phyloP scores from a whole-genome alignment of 2,113 vertebrate genomes.

The Sorex fumeus region DNA sequence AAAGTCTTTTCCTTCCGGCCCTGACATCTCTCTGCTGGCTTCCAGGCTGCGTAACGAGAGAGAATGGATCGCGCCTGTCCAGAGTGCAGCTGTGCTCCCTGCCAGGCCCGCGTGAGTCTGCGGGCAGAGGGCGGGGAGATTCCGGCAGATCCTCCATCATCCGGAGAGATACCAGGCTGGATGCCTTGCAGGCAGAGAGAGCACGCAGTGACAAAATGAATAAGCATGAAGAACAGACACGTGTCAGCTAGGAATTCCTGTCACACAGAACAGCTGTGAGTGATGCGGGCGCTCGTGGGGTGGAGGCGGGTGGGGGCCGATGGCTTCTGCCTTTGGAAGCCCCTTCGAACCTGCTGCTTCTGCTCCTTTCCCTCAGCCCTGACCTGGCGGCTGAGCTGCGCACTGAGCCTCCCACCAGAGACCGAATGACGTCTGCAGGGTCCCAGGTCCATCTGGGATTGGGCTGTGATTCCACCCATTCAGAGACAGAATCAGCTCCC shows the following conservation, averaged over 20 bases:
- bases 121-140: slow-evolving; percentile 66
- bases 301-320: slow-evolving; percentile 79
- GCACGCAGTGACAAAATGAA: slow-evolving; percentile 86
- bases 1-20: slow-evolving; percentile 46
- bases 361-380: slow-evolving; percentile 76
- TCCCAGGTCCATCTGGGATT: slow-evolving; percentile 62
- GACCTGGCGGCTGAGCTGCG: slow-evolving; percentile 67
- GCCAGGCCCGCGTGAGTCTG: not conserved
- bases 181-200: slow-evolving; percentile 82
- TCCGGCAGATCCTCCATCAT: slow-evolving; percentile 83
- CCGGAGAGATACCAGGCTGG: slow-evolving; percentile 77
- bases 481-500: slow-evolving; percentile 48
- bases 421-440: slow-evolving; percentile 62
- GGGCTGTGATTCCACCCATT: slow-evolving; percentile 13
- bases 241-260: slow-evolving; percentile 87
- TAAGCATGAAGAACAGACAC: slow-evolving; percentile 86
- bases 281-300: slow-evolving; percentile 84
- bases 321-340: slow-evolving; percentile 86
- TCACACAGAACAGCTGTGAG: slow-evolving; percentile 83
- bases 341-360: slow-evolving; percentile 76
- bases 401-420: slow-evolving; percentile 61
- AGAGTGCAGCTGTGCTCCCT: slow-evolving; percentile 59
- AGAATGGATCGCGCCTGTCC: not conserved
- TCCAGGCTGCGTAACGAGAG: slow-evolving; percentile 16
- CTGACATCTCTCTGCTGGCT: slow-evolving; percentile 61